Conservation (phyloP, 2,797 vertebrate species). For the Pseudopleuronectes americanus region DNA sequence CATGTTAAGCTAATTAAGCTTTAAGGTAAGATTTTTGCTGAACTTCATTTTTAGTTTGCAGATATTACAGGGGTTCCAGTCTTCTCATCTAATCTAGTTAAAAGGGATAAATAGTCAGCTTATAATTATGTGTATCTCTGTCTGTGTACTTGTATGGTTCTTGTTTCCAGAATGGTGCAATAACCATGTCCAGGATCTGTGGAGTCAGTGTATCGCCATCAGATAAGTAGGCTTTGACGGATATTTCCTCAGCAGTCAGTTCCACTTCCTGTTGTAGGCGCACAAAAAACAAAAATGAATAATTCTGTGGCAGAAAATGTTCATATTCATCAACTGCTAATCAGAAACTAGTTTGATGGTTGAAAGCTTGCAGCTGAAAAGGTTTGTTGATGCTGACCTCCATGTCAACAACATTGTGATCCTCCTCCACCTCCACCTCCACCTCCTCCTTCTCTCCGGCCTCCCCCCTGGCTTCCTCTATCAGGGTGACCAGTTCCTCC, state of each 20-base stretch:
- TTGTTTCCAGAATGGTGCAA: slow-evolving; percentile 89
- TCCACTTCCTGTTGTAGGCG: slow-evolving; percentile 61
- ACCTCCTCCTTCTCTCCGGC: slow-evolving; percentile 24
- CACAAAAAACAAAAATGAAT: slow-evolving; percentile 29
- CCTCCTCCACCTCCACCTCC: slow-evolving; percentile 29
- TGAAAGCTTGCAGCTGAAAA: neutral
- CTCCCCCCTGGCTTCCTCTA: slow-evolving; percentile 41
- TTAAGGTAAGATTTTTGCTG: too few species aligned
- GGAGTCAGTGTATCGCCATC: slow-evolving; percentile 79
- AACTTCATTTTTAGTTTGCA: too few species aligned
- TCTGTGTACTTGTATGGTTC: slow-evolving; percentile 91
- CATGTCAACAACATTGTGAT: neutral
- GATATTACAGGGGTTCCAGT: too few species aligned
- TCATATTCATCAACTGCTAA: neutral
- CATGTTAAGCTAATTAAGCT: too few species aligned
- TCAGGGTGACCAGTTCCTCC: slow-evolving; percentile 60
- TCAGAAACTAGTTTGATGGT: neutral
- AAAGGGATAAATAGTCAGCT: neutral
- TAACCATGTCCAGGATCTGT: slow-evolving; percentile 86
- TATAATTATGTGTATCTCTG: neutral
- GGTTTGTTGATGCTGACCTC: slow-evolving; percentile 46
- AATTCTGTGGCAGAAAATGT: neutral
- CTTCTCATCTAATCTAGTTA: too few species aligned
- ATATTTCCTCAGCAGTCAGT: slow-evolving; percentile 88
- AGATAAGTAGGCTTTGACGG: slow-evolving; percentile 87